Conservation (phyloP, 1,140 invertebrate genomes). For the Tyrophagus putrescentiae region DNA sequence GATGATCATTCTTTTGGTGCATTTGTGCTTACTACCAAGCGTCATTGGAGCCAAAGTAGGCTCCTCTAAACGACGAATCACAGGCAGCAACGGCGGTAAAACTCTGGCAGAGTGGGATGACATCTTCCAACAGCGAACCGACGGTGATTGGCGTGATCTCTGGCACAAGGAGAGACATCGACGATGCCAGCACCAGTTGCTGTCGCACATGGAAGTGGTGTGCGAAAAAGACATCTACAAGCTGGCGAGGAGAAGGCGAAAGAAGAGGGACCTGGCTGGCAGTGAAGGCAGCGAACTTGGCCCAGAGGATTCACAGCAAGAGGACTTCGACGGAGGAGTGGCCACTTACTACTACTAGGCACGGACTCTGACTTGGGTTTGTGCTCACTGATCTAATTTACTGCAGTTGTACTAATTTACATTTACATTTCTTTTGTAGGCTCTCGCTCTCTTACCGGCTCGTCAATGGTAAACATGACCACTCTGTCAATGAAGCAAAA, state of each 20-base stretch:
- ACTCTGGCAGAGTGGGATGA: conserved; percentile 12
- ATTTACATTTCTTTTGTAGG: too few relatives aligned
- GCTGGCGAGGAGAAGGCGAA: conserved; percentile 12
- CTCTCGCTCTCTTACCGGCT: too few relatives aligned
- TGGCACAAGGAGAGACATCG: conserved; percentile 44
- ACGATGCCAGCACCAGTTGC: conserved; percentile 39
- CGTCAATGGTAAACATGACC: too few relatives aligned
- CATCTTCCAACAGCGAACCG: conserved; percentile 24
- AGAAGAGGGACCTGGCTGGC: conserved; percentile 9
- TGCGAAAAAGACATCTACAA: conserved; percentile 46
- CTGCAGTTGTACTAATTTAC: too few relatives aligned
- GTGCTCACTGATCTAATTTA: too few relatives aligned
- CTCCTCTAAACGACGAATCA: neutral
- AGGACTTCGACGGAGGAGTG: neutral
- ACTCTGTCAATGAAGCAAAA: too few relatives aligned
- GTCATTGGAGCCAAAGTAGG: too few relatives aligned
- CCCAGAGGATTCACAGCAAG: neutral
- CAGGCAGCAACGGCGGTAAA: neutral
- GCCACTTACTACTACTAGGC: neutral
- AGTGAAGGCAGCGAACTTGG: neutral
- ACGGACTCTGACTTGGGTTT: neutral
- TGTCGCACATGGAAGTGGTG: conserved; percentile 43
- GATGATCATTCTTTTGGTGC: too few relatives aligned
- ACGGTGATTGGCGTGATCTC: conserved; percentile 42
- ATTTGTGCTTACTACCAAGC: too few relatives aligned